Conservation (phyloP, 2,888 invertebrate genomes). For the Pyrgus malvae region DNA sequence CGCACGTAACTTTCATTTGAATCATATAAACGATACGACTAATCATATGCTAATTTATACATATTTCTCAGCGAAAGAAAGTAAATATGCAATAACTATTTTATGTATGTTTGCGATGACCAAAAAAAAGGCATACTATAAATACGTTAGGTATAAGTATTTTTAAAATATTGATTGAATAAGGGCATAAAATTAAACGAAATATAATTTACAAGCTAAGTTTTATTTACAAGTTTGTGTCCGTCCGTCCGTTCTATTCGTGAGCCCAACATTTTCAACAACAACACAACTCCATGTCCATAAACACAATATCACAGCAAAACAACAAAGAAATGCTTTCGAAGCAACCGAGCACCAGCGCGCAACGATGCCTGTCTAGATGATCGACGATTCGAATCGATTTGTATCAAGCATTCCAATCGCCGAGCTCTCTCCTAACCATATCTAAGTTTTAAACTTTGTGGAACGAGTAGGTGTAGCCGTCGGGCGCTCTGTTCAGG, state of each 20-base stretch:
- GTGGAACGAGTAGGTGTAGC: conserved; percentile 93
- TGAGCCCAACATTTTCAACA: conserved; percentile 55
- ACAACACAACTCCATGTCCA: conserved; percentile 66
- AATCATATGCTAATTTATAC: too few species aligned
- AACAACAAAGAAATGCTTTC: conserved; percentile 76
- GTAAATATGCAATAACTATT: too few species aligned
- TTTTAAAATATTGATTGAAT: background rate
- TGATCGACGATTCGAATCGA: conserved; percentile 68
- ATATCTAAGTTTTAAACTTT: conserved; percentile 76
- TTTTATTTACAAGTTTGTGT: conserved; percentile 76
- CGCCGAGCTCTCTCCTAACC: conserved; percentile 55
- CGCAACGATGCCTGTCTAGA: conserved; percentile 51
- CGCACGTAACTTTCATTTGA: too few species aligned
- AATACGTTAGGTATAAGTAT: too few species aligned
- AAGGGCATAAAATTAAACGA: conserved; percentile 11
- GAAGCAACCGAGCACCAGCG: conserved; percentile 53
- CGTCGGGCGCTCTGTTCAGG: conserved; percentile 93
- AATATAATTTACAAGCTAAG: conserved; percentile 44
- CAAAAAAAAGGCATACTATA: background rate
- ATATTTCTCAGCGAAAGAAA: too few species aligned
- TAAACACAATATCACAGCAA: conserved; percentile 81
- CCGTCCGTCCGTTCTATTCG: conserved; percentile 50
- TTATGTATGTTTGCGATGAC: too few species aligned
- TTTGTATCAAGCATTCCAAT: conserved; percentile 61
- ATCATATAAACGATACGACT: too few species aligned